Evolutionary conservation across 2,888 invertebrate species (phyloP).

Genomic region (Synanthedon tipuliformis): DNA sequence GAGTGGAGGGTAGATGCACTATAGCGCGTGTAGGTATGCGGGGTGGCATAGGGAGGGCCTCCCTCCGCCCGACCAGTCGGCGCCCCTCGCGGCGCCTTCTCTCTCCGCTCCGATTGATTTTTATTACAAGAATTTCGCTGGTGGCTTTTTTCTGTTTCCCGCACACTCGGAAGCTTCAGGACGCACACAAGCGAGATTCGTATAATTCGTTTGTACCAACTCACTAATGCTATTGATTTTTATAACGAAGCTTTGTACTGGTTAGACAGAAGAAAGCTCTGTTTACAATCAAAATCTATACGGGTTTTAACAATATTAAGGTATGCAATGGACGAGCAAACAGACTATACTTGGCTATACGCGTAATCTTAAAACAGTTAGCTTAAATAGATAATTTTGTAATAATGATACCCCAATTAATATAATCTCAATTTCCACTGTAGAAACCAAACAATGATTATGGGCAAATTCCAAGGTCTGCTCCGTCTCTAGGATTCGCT

Average conservation of each 20-base stretch:
- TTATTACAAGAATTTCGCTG: slow-evolving; percentile 70
- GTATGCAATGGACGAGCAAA: too few species aligned
- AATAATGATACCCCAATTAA: too few species aligned
- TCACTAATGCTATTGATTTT: slow-evolving; percentile 70
- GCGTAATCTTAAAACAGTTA: too few species aligned
- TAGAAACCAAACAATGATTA: too few species aligned
- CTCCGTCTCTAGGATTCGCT: too few species aligned
- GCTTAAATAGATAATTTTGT: too few species aligned
- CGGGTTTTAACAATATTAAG: too few species aligned
- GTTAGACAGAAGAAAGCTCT: slow-evolving; percentile 11
- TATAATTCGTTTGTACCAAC: slow-evolving; percentile 69
- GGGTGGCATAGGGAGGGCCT: slow-evolving; percentile 25
- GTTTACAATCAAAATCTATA: background rate
- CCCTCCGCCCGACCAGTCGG: slow-evolving; percentile 52
- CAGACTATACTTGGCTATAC: too few species aligned
- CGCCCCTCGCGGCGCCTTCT: slow-evolving; percentile 64
- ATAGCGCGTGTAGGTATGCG: slow-evolving; percentile 42
- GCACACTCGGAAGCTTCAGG: slow-evolving; percentile 44
- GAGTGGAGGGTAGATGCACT: slow-evolving; percentile 44
- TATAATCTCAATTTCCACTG: too few species aligned
- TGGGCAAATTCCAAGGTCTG: too few species aligned
- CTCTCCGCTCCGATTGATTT: slow-evolving; percentile 71
- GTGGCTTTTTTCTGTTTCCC: slow-evolving; percentile 64
- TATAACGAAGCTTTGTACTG: slow-evolving; percentile 54
- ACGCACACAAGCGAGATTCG: slow-evolving; percentile 60